Evolutionary conservation across 2,113 vertebrate species (phyloP).

Genomic region (Rana temporaria): DNA sequence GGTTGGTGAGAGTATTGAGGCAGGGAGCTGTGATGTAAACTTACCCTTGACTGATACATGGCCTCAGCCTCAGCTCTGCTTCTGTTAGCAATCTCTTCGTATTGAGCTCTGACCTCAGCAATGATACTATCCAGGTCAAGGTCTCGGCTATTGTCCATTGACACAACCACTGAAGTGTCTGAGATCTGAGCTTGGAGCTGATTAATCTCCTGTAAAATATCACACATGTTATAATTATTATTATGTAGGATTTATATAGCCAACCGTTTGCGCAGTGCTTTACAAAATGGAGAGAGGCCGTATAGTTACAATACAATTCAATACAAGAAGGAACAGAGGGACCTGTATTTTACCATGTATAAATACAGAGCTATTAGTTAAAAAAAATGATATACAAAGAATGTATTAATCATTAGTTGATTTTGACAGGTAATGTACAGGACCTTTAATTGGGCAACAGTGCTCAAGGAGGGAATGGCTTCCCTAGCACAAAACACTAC

Average conservation of each 20-base stretch:
- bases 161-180: conserved; percentile 79
- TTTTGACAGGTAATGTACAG: neutral
- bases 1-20: too few species aligned
- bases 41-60: conserved; percentile 81
- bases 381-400: neutral
- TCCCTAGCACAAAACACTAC: neutral
- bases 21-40: neutral
- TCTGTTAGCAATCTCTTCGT: conserved; percentile 76
- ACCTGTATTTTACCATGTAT: too few species aligned
- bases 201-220: conserved; percentile 69
- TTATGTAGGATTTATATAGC: too few species aligned
- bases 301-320: too few species aligned
- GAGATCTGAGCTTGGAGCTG: conserved; percentile 78
- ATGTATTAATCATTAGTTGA: neutral
- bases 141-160: conserved; percentile 81
- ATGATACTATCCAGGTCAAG: conserved; percentile 79
- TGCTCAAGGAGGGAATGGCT: neutral
- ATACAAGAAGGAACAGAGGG: too few species aligned
- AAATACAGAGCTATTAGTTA: too few species aligned
- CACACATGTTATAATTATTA: too few species aligned
- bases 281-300: too few species aligned
- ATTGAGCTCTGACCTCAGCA: conserved; percentile 79
- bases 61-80: conserved; percentile 76
- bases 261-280: too few species aligned
- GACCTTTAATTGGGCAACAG: neutral